These are phyloP conservation scores for Polyodon spathula DNA, from an alignment of 2,113 vertebrate species.

Conservation along the genomic window DNA sequence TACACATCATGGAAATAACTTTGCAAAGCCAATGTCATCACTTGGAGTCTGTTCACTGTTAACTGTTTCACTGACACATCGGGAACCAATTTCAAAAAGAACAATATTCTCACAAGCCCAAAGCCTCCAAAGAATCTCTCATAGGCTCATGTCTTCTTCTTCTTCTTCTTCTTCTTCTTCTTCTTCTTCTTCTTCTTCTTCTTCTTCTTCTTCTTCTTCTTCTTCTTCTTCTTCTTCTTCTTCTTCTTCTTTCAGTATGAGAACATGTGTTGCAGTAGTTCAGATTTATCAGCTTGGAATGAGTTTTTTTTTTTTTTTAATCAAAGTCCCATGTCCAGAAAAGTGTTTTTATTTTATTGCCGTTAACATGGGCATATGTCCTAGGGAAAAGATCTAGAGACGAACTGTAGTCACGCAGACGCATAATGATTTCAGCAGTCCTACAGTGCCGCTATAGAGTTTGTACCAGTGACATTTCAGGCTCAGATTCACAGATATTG, in stretches of 20 bases:
- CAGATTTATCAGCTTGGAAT: not conserved
- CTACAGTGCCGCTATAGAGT: no score
- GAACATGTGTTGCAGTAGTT: constrained; percentile 2
- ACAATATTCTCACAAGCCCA: constrained; percentile 8
- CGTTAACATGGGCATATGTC: not conserved
- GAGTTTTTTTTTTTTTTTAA: not conserved
- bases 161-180: constrained; percentile 1
- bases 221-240: no score
- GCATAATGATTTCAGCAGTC: constrained; percentile 5
- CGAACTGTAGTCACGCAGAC: not conserved
- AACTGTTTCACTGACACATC: constrained; percentile 46
- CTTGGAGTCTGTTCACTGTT: constrained; percentile 50
- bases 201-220: not conserved
- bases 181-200: not conserved
- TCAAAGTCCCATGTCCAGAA: constrained; percentile 5
- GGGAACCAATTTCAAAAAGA: constrained; percentile 3
- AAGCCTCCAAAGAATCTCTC: constrained; percentile 6
- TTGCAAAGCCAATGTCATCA: constrained; percentile 52
- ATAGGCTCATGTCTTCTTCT: not conserved
- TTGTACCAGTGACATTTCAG: no score
- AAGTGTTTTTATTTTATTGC: constrained; percentile 3
- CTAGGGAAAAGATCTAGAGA: not conserved
- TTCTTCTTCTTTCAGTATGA: not conserved
- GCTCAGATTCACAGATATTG: no score
- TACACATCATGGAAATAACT: constrained; percentile 62